Conservation (phyloP, 1,140 invertebrate species). For the Zaprionus kolodkinae region DNA sequence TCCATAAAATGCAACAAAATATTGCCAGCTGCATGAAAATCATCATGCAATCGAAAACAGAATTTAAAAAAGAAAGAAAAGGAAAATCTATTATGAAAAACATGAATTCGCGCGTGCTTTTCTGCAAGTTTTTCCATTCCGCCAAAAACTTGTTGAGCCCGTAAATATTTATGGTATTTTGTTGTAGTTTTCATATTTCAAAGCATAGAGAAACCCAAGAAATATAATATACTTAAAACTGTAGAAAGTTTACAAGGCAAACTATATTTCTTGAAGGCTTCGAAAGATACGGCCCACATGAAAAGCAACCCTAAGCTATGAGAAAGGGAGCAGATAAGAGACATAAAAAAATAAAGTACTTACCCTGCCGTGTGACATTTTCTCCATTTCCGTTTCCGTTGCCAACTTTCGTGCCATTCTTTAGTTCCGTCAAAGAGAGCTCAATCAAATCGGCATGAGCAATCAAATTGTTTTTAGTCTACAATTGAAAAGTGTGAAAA, state of each 20-base stretch:
- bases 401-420: conserved; percentile 62
- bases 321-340: neutral
- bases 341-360: conserved; percentile 40
- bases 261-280: too few species aligned
- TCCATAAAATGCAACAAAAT: conserved; percentile 38
- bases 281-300: too few species aligned
- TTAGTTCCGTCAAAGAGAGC: conserved; percentile 75
- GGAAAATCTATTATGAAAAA: conserved; percentile 19
- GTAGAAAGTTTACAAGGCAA: neutral
- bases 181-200: neutral
- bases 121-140: conserved; percentile 26
- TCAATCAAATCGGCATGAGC: conserved; percentile 80
- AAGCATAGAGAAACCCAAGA: neutral
- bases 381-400: conserved; percentile 42
- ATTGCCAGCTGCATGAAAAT: conserved; percentile 27
- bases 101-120: conserved; percentile 50
- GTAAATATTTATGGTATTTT: neutral
- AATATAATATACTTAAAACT: too few species aligned
- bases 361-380: conserved; percentile 60
- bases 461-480: conserved; percentile 83
- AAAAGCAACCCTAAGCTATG: too few species aligned
- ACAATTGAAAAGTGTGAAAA: conserved; percentile 21
- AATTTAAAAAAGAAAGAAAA: conserved; percentile 2
- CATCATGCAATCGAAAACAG: conserved; percentile 21
- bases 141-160: conserved; percentile 1